phyloP scores from a whole-genome alignment of 2,797 vertebrate species.

The Spondyliosoma cantharus region DNA sequence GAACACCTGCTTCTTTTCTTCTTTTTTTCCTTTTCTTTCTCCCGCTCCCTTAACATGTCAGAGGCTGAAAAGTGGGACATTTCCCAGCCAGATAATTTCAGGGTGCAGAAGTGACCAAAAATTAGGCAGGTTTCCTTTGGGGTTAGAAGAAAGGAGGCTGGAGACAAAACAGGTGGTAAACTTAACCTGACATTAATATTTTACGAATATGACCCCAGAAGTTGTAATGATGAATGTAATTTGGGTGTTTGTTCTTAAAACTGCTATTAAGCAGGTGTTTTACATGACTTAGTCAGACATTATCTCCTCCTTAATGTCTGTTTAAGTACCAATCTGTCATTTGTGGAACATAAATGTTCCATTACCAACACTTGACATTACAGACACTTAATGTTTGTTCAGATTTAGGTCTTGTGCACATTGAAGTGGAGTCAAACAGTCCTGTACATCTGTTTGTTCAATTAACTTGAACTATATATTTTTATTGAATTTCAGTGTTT shows the following conservation, averaged over 20 bases:
- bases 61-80: constrained; percentile 65
- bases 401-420: background rate
- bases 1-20: constrained; percentile 66
- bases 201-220: constrained; percentile 79
- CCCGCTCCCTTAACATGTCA: constrained; percentile 30
- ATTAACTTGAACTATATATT: background rate
- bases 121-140: constrained; percentile 67
- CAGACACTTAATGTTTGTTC: background rate
- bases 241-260: constrained; percentile 63
- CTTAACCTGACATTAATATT: constrained; percentile 81
- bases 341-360: constrained; percentile 9
- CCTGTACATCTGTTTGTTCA: background rate
- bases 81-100: constrained; percentile 76
- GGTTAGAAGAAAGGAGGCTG: constrained; percentile 59
- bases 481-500: too few relatives aligned
- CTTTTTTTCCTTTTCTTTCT: constrained; percentile 1
- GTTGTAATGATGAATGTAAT: constrained; percentile 77
- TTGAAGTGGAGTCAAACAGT: background rate
- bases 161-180: constrained; percentile 78
- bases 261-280: constrained; percentile 74
- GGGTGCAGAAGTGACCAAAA: constrained; percentile 69
- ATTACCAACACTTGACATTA: background rate
- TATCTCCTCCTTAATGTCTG: constrained; percentile 63
- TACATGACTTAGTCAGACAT: constrained; percentile 53
- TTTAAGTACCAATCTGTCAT: constrained; percentile 70